Conservation (phyloP, 2,113 vertebrate species). For the Ictidomys tridecemlineatus region DNA sequence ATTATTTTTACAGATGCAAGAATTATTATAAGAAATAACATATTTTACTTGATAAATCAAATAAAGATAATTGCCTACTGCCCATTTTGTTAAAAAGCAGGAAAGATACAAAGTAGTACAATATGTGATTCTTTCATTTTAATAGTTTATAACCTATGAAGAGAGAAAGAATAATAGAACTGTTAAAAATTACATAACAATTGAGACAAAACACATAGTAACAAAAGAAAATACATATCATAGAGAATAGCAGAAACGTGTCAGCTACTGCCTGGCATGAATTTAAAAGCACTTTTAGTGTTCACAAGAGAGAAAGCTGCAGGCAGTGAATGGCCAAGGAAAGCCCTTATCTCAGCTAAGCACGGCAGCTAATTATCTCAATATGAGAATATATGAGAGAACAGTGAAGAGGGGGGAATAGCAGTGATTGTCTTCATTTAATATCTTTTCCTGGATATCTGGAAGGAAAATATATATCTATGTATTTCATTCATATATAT, state of each 20-base stretch:
- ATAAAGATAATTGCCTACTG: background rate
- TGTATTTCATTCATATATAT: no score
- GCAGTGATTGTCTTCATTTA: background rate
- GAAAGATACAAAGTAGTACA: background rate
- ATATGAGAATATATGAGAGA: background rate
- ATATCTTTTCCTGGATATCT: background rate
- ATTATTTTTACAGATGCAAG: background rate
- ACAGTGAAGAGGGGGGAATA: background rate
- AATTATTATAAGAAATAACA: background rate
- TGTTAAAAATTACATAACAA: background rate
- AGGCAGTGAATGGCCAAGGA: background rate
- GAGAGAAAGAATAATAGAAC: background rate
- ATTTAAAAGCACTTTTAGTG: background rate
- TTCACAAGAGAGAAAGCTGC: background rate
- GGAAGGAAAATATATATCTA: background rate
- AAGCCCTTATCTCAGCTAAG: background rate
- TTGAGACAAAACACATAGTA: background rate
- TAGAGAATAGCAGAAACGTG: background rate
- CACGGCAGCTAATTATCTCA: background rate
- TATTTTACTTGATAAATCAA: constrained; percentile 49
- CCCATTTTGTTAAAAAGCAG: background rate
- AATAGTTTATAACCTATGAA: background rate
- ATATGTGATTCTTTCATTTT: constrained; percentile 27
- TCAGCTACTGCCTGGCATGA: background rate
- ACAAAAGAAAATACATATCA: background rate